phyloP scores from a whole-genome alignment of 2,113 vertebrate species.

The Callithrix jacchus region DNA sequence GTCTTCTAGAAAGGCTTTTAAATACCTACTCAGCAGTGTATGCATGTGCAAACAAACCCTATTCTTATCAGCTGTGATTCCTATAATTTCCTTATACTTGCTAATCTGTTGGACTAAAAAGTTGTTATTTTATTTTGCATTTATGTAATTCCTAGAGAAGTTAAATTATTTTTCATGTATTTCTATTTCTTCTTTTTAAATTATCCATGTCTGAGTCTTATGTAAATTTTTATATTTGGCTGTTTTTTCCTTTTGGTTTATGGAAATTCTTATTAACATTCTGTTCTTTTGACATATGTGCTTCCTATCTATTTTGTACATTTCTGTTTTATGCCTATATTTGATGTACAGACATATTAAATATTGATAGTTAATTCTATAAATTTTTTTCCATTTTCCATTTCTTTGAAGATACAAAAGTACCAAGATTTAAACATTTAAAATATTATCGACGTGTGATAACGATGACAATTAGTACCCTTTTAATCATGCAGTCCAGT shows the following conservation, averaged over 20 bases:
- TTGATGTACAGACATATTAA: background rate
- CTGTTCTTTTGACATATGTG: background rate
- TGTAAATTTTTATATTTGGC: background rate
- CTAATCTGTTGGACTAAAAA: background rate
- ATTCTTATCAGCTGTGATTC: background rate
- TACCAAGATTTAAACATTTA: background rate
- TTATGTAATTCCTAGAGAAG: background rate
- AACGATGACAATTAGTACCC: background rate
- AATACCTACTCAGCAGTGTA: background rate
- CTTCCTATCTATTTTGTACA: background rate
- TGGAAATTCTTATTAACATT: conserved; percentile 7
- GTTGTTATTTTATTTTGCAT: background rate
- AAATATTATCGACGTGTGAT: background rate
- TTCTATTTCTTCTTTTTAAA: background rate
- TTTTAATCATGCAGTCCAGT: background rate
- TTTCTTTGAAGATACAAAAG: background rate
- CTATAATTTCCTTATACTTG: background rate
- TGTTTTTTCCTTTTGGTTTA: background rate
- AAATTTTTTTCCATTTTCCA: background rate
- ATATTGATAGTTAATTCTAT: conserved; percentile 16
- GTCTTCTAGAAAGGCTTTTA: background rate
- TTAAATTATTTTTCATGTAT: background rate
- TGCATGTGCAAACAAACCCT: background rate
- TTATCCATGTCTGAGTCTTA: background rate
- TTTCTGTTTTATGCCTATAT: background rate